Evolutionary conservation across 2,797 vertebrate species (phyloP).

Genomic region (Enteromius trimaculatus): DNA sequence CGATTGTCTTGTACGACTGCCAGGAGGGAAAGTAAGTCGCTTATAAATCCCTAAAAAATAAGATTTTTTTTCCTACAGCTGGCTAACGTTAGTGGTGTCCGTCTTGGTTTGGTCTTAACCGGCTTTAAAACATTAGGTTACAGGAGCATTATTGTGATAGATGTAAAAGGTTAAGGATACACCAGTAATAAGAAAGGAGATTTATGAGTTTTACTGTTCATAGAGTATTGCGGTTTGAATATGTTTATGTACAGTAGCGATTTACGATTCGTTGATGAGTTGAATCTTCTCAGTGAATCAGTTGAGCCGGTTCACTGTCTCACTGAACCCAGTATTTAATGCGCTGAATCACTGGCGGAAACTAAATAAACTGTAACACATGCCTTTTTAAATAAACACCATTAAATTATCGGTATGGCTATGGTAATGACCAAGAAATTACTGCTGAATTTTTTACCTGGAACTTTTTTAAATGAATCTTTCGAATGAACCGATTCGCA

Average conservation of each 20-base stretch:
- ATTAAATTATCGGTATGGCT: background rate
- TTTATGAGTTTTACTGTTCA: background rate
- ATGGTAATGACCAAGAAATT: no score
- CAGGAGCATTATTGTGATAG: background rate
- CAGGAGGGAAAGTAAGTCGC: conserved; percentile 96
- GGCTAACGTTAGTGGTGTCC: background rate
- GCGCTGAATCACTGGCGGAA: background rate
- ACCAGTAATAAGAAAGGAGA: background rate
- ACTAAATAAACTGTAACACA: background rate
- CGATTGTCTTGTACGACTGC: conserved; percentile 96
- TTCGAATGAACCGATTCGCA: conserved; percentile 16
- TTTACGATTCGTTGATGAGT: background rate
- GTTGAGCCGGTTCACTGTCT: background rate
- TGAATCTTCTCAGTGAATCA: background rate
- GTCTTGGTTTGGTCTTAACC: background rate
- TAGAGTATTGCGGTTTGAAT: background rate
- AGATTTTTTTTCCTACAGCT: background rate
- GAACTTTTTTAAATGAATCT: background rate
- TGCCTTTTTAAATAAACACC: background rate
- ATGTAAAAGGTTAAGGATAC: background rate
- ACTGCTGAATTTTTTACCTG: background rate
- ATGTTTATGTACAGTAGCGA: background rate
- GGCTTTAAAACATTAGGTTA: background rate
- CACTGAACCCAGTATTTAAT: background rate
- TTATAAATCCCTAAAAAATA: no score